Percentiles rank a stretch among this genome's conserved stretches.
Evolutionary conservation across 2,797 vertebrate genomes (phyloP).

Genomic region (Harpagifer antarcticus): DNA sequence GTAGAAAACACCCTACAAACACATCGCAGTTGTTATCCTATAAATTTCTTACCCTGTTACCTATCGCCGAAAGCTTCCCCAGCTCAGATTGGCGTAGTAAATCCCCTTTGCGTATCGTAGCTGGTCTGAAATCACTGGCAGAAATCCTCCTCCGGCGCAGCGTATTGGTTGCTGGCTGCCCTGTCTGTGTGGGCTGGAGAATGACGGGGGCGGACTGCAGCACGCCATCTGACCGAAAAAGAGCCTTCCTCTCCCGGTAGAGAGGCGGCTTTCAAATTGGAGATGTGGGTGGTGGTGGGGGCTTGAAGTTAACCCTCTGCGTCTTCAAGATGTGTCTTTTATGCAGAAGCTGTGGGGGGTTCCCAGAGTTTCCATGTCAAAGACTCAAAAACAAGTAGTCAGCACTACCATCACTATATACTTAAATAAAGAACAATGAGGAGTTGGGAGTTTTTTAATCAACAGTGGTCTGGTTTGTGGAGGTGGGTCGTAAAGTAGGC

Average conservation of each 20-base stretch:
- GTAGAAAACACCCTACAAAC: constrained; percentile 32
- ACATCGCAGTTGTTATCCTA: constrained; percentile 30
- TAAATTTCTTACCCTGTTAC: constrained; percentile 56
- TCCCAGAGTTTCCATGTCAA: constrained; percentile 53
- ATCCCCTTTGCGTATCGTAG: constrained; percentile 72
- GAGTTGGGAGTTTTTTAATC: constrained; percentile 20
- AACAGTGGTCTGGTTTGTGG: background rate
- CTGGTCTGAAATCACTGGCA: constrained; percentile 83
- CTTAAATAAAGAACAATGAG: constrained; percentile 5
- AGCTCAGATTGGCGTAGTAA: constrained; percentile 73
- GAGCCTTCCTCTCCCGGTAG: constrained; percentile 89
- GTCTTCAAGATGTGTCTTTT: constrained; percentile 63
- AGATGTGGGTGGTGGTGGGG: constrained; percentile 80
- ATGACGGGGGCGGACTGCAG: constrained; percentile 90
- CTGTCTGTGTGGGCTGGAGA: constrained; percentile 90
- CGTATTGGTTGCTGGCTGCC: constrained; percentile 88
- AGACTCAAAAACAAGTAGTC: constrained; percentile 31
- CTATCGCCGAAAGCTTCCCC: constrained; percentile 61
- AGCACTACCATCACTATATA: background rate
- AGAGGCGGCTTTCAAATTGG: constrained; percentile 85
- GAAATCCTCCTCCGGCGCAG: constrained; percentile 86
- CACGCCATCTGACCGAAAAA: constrained; percentile 91
- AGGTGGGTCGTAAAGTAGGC: constrained; percentile 8
- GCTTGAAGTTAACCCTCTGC: constrained; percentile 76
- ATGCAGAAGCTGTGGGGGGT: constrained; percentile 54